Evolutionary conservation across 2,888 invertebrate genomes (phyloP), one percentile per base, ranked within the genome.

Genomic region (Drosophila quinaria): DNA sequence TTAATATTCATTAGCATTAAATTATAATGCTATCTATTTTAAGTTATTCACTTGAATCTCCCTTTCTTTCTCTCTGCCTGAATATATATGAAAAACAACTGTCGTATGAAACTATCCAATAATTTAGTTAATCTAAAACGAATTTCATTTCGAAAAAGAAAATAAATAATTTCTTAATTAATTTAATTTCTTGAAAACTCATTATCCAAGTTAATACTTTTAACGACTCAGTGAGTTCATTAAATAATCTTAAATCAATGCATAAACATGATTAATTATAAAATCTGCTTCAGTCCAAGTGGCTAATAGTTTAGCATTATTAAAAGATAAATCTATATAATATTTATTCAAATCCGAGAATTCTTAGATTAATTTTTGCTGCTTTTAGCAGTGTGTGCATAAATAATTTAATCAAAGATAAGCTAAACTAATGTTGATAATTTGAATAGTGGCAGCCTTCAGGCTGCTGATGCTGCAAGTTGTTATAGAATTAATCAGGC

Each of bases 401-500:
- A 61, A 49, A 49, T 78, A 72, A 78, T 74, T 63, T 37, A 70
- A 68, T 69, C 52, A 62, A 59, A 44, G 35, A 39, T 46, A 31
- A 31, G 44, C 50, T 31, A 35, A 50, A 47, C 52, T 44, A 63
- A 70, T 78, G 61, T 66, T 78, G 63, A 69, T 81, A 15, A 60
- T 62, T 56, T 63, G 50, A 56, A 66, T 74, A 78, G 67, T 50
- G 55, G 44, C 62, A 42, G 58, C 50, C 68, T 59, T 35, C 50
- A 51, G 63, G 60, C 59, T 50, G 19, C 33, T 56, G 42, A 44
- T 51, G 44, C 39, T 60, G 59, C 62, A 63, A 52, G 33, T 61
- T 51, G 44, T 69, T 59, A 64, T 37, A 37, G 59, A 61, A 78
- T 74, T 78, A 76, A 74, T 74, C 55, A 44, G 49, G 35, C 78